Evolutionary conservation across 2,888 invertebrate species (phyloP).

Genomic region (Acrobasis consociella): DNA sequence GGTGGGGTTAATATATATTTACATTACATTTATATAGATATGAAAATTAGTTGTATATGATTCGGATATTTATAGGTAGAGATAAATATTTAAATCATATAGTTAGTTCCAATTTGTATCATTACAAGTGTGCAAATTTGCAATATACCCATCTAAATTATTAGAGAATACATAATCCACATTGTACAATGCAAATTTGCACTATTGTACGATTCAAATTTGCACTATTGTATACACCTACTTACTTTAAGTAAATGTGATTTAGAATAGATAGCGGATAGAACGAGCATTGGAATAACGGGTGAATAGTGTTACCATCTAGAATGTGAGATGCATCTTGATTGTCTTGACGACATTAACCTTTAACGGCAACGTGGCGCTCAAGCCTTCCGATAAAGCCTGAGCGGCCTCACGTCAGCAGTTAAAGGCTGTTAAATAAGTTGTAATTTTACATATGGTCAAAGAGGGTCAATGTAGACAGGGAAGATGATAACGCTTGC

Average conservation of each 20-base stretch:
- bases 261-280: constrained; percentile 29
- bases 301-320: neutral
- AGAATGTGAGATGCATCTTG: constrained; percentile 4
- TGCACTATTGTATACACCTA: neutral
- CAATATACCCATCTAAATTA: too few relatives aligned
- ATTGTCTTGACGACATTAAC: neutral
- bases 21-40: too few relatives aligned
- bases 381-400: too few relatives aligned
- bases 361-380: too few relatives aligned
- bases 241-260: constrained; percentile 32
- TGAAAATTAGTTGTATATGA: neutral
- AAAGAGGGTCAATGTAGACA: too few relatives aligned
- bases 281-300: constrained; percentile 20
- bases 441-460: neutral
- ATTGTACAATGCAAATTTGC: too few relatives aligned
- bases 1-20: constrained; percentile 21
- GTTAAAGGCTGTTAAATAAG: neutral
- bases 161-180: too few relatives aligned
- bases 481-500: too few relatives aligned
- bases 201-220: neutral
- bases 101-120: neutral
- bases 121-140: neutral
- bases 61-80: neutral
- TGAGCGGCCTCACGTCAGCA: too few relatives aligned
- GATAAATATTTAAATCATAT: too few relatives aligned